These are phyloP conservation scores for Myiagra hebetior DNA, from an alignment of 2,113 vertebrate species.

Conservation along the genomic window DNA sequence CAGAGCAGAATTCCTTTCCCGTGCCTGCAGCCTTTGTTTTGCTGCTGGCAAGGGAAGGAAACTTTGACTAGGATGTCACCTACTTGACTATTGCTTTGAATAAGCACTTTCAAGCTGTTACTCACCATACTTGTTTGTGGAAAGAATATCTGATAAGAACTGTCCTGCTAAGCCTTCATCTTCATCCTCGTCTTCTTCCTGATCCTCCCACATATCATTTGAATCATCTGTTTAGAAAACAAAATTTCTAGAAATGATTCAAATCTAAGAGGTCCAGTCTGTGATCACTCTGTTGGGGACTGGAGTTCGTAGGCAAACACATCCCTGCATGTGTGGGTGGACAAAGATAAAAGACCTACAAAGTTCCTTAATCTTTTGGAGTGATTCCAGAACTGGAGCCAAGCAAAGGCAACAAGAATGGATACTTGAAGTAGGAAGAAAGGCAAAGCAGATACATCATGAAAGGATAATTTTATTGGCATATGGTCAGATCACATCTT, in stretches of 20 bases:
- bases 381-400: background rate
- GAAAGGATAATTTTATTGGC: background rate
- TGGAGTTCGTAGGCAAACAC: background rate
- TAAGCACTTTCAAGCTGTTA: background rate
- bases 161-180: slow-evolving; percentile 91
- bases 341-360: background rate
- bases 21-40: background rate
- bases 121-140: slow-evolving; percentile 94
- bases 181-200: slow-evolving; percentile 85
- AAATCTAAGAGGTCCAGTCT: background rate
- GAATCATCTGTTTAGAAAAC: slow-evolving; percentile 77
- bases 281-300: background rate
- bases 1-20: background rate
- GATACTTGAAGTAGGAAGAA: background rate
- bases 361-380: background rate
- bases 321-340: background rate
- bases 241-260: background rate
- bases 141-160: slow-evolving; percentile 93
- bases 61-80: background rate
- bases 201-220: slow-evolving; percentile 95
- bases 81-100: background rate
- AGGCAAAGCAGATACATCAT: background rate
- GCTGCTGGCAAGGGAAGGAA: background rate
- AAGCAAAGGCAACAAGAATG: background rate
- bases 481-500: background rate